phyloP scores from a whole-genome alignment of 2,797 vertebrate genomes.

The Rhinella marina region DNA sequence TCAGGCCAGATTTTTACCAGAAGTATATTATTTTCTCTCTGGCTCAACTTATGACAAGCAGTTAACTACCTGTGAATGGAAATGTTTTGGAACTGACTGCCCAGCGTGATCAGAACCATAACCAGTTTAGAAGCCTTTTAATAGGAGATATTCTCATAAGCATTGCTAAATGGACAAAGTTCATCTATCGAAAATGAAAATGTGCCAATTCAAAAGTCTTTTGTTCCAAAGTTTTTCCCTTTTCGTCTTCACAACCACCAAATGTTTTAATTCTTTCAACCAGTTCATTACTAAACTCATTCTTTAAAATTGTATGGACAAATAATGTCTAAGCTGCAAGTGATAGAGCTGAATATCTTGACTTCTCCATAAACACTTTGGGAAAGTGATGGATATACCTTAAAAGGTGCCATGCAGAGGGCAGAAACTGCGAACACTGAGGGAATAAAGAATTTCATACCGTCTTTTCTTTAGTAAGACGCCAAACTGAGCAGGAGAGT shows the following conservation, averaged over 20 bases:
- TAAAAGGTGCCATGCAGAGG: conserved; percentile 48
- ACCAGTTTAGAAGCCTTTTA: conserved; percentile 15
- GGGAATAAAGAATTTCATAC: conserved; percentile 3
- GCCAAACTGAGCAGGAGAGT: neutral
- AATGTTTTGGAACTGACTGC: conserved; percentile 40
- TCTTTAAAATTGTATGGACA: conserved; percentile 68
- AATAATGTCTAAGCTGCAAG: conserved; percentile 63
- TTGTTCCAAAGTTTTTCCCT: conserved; percentile 71
- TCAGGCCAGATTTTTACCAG: conserved; percentile 26
- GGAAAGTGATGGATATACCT: conserved; percentile 53
- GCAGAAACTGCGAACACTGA: conserved; percentile 21
- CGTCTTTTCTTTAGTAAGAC: neutral
- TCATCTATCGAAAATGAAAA: conserved; percentile 67
- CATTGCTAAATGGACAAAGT: conserved; percentile 67
- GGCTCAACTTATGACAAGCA: conserved; percentile 24
- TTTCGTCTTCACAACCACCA: conserved; percentile 67
- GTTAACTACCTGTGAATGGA: conserved; percentile 35
- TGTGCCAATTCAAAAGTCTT: conserved; percentile 70
- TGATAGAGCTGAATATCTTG: conserved; percentile 64
- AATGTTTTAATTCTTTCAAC: conserved; percentile 74
- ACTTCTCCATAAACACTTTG: conserved; percentile 65
- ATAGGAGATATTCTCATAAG: conserved; percentile 43
- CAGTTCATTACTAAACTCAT: conserved; percentile 71
- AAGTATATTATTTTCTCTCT: conserved; percentile 40
- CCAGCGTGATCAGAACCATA: neutral